Evolutionary conservation across 2,888 invertebrate species (phyloP), one percentile per base, ranked within the genome.

Genomic region (Pollenia griseotomentosa): DNA sequence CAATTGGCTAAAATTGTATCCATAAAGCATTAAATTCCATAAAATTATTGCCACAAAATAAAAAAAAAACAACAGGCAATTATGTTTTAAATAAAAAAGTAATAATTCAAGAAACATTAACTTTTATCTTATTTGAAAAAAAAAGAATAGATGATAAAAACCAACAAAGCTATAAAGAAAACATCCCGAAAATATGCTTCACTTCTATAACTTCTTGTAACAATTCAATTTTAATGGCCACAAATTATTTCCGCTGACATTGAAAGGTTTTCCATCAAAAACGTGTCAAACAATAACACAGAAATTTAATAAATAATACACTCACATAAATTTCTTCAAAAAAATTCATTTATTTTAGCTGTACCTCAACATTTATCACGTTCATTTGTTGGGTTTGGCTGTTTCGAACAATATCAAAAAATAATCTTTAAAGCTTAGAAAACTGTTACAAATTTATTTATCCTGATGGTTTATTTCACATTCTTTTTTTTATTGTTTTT

Each of bases 1-100:
- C 89, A 89, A 79, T 88, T 92, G 78, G 91, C 91, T n/a, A 91
- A 89, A 89, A 91, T 91, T 10, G 85, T 73, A 8, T 77, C 88
- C 8, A 88, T 90, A 42, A 88, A 88, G 23, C 84, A 88, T 68
- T 85, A 87, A 75, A 23, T 16, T 19, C 14, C 4, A n/a, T 68
- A 48, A 42, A 87, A 83, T 48, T 16, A n/a, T 73, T 46, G 46
- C 16, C 48, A 48, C 59, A 75, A 75, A 63, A 79, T 74, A 53
- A 46, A 66, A 74, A 61, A 42, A 55, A 44, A 8, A 2, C n/a
- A n/a, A n/a, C n/a, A 23, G 23, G 23, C 23, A 8, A 16, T 61
- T 44, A 46, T 40, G 33, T 51, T 51, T 5, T 8, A 71, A 68
- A 6, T 33, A 11, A 51, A 70, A 59, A 65, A 40, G 5, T 61